phyloP scores from a whole-genome alignment of 2,888 invertebrate species.

The Spilarctia lutea region DNA sequence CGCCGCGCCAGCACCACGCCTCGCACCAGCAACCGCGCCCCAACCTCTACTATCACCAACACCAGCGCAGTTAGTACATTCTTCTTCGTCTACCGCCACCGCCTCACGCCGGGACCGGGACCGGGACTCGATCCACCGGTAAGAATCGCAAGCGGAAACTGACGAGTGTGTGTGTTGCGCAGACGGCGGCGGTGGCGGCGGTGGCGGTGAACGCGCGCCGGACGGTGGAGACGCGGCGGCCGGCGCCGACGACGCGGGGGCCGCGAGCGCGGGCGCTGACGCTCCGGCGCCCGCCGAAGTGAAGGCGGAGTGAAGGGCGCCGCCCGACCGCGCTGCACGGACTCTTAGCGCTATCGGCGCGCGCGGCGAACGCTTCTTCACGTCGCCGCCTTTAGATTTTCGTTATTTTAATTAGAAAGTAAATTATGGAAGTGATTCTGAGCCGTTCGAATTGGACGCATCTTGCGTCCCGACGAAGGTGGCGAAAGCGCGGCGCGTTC shows the following conservation, averaged over 20 bases:
- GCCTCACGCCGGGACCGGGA: slow-evolving; percentile 13
- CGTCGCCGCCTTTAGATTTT: slow-evolving; percentile 69
- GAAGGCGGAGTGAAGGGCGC: slow-evolving; percentile 64
- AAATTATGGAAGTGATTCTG: slow-evolving; percentile 84
- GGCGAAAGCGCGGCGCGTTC: slow-evolving; percentile 64
- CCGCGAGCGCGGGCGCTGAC: slow-evolving; percentile 55
- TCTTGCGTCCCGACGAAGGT: slow-evolving; percentile 52
- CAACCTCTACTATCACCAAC: slow-evolving; percentile 81
- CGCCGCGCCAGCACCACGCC: slow-evolving; percentile 64
- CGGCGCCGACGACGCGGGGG: slow-evolving; percentile 60
- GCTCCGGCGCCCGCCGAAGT: slow-evolving; percentile 60
- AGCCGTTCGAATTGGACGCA: slow-evolving; percentile 71
- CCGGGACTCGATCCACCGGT: slow-evolving; percentile 21
- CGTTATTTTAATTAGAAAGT: slow-evolving; percentile 83
- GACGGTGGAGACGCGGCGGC: slow-evolving; percentile 61
- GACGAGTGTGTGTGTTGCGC: slow-evolving; percentile 50
- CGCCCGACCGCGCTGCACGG: slow-evolving; percentile 42
- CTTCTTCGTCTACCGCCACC: slow-evolving; percentile 23
- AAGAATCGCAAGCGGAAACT: slow-evolving; percentile 27
- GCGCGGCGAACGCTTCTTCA: slow-evolving; percentile 42
- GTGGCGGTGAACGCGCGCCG: slow-evolving; percentile 67
- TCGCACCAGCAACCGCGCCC: slow-evolving; percentile 61
- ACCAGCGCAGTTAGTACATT: slow-evolving; percentile 79
- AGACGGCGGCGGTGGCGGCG: slow-evolving; percentile 65
- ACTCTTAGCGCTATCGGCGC: slow-evolving; percentile 33